These are phyloP conservation scores for Magallana angulata DNA, from an alignment of 1,140 invertebrate genomes.

Conservation along the genomic window DNA sequence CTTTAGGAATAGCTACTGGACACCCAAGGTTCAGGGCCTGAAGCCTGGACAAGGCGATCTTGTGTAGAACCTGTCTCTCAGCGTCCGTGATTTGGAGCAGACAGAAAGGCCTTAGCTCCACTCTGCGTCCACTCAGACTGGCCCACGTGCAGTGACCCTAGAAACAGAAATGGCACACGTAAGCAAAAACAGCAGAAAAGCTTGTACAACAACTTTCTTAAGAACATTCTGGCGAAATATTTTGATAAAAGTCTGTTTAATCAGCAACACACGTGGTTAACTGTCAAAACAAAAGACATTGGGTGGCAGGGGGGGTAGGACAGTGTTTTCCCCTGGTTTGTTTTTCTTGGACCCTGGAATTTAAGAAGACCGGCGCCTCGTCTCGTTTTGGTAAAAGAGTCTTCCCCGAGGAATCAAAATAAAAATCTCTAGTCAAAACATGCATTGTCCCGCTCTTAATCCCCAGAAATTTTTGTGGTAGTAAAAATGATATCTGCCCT, in stretches of 20 bases:
- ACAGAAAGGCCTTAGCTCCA: conserved; percentile 86
- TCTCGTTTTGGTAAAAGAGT: background rate
- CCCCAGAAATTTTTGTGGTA: background rate
- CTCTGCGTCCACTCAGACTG: conserved; percentile 87
- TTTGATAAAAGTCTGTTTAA: background rate
- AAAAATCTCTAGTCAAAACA: conserved; percentile 19
- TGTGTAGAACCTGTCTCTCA: conserved; percentile 89
- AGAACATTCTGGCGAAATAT: background rate
- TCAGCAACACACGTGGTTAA: background rate
- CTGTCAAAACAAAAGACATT: background rate
- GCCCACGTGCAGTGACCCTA: conserved; percentile 92
- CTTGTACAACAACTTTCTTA: background rate
- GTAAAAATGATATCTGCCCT: background rate
- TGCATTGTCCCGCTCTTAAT: background rate
- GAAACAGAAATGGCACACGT: conserved; percentile 53
- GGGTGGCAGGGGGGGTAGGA: background rate
- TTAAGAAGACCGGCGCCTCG: background rate
- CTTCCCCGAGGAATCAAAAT: conserved; percentile 25
- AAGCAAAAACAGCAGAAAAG: background rate
- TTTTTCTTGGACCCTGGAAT: conserved; percentile 1
- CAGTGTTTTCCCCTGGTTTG: background rate
- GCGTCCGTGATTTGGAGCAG: conserved; percentile 89
- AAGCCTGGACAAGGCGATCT: conserved; percentile 91
- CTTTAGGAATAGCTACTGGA: conserved; percentile 85
- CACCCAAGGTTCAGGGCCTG: conserved; percentile 92